Evolutionary conservation across 2,888 invertebrate species (phyloP).

Genomic region (Hymenopus coronatus): DNA sequence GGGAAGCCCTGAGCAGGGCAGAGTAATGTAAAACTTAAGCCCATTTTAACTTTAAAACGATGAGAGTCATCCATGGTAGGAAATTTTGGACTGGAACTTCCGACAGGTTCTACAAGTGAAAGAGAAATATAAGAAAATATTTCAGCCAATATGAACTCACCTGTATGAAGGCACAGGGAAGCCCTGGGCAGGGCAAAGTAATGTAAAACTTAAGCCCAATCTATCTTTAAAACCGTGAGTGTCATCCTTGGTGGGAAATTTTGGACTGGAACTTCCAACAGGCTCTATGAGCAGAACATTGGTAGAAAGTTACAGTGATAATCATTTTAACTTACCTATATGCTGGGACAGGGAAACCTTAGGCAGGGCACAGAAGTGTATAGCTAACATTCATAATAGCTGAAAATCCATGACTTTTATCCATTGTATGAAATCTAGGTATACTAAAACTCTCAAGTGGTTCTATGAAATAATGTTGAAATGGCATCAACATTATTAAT

Average conservation of each 20-base stretch:
- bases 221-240: constrained; percentile 3
- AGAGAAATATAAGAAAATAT: neutral
- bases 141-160: neutral
- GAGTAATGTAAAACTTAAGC: constrained; percentile 55
- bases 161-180: constrained; percentile 59
- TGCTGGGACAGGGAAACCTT: constrained; percentile 53
- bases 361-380: constrained; percentile 51
- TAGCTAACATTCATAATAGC: constrained; percentile 45
- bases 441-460: constrained; percentile 54
- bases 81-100: constrained; percentile 55
- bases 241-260: constrained; percentile 50
- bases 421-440: constrained; percentile 55
- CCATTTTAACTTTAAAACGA: constrained; percentile 55
- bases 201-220: constrained; percentile 47
- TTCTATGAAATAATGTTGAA: constrained; percentile 41
- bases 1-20: constrained; percentile 67
- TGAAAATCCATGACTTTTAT: constrained; percentile 26
- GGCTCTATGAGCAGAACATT: constrained; percentile 55
- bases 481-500: neutral
- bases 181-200: constrained; percentile 46
- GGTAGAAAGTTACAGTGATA: neutral
- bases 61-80: constrained; percentile 64
- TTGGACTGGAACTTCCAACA: constrained; percentile 72
- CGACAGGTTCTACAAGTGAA: constrained; percentile 53
- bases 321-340: constrained; percentile 53